Conservation (phyloP, 2,888 invertebrate species). For the Phoenoteleia sp. region DNA sequence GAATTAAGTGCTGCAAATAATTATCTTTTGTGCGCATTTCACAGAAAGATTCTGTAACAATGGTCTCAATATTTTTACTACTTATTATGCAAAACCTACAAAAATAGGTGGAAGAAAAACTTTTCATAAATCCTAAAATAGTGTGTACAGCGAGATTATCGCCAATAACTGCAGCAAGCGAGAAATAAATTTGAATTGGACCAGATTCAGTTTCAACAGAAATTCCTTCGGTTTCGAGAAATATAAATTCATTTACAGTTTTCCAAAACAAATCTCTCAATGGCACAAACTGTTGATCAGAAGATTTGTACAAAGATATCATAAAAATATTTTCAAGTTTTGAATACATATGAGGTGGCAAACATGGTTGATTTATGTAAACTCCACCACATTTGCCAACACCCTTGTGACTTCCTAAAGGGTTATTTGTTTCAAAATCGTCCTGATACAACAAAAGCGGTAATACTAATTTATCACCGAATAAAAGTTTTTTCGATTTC, state of each 20-base stretch:
- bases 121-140: constrained; percentile 12
- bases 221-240: constrained; percentile 16
- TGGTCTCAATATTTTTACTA: neutral
- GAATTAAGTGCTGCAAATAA: neutral
- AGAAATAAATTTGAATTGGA: constrained; percentile 4
- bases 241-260: neutral
- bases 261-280: constrained; percentile 8
- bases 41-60: neutral
- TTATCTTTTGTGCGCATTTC: neutral
- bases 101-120: neutral
- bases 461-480: constrained; percentile 41
- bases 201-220: neutral
- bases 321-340: constrained; percentile 56
- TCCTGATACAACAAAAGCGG: constrained; percentile 54
- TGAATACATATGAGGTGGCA: constrained; percentile 64
- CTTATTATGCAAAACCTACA: neutral
- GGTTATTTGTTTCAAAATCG: constrained; percentile 29
- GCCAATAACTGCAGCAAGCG: neutral
- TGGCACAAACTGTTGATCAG: neutral
- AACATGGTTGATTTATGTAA: constrained; percentile 57
- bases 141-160: constrained; percentile 15
- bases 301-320: neutral
- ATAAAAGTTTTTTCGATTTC: constrained; percentile 41
- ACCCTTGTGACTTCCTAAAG: constrained; percentile 18
- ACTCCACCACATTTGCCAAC: constrained; percentile 58